phyloP scores from a whole-genome alignment of 2,888 invertebrate genomes.

The Congeria kusceri region DNA sequence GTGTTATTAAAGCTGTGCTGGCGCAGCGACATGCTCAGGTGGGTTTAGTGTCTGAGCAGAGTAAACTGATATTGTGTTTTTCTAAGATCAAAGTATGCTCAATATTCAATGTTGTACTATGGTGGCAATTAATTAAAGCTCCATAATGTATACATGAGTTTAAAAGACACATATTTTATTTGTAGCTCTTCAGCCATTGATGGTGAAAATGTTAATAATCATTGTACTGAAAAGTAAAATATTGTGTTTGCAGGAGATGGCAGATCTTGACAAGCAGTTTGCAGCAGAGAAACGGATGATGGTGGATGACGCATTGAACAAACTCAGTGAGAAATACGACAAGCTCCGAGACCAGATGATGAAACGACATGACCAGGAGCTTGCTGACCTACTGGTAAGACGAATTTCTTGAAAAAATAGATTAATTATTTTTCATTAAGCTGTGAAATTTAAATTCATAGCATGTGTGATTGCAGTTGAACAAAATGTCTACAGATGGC shows the following conservation, averaged over 20 bases:
- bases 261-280: slow-evolving; percentile 80
- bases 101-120: too few relatives aligned
- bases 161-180: too few relatives aligned
- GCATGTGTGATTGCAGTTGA: too few relatives aligned
- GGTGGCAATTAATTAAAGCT: too few relatives aligned
- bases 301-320: slow-evolving; percentile 81
- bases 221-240: too few relatives aligned
- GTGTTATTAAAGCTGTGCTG: slow-evolving; percentile 81
- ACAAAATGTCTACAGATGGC: too few relatives aligned
- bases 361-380: slow-evolving; percentile 77
- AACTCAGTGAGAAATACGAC: slow-evolving; percentile 80
- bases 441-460: neutral
- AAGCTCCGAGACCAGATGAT: slow-evolving; percentile 73
- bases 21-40: slow-evolving; percentile 82
- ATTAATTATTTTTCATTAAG: neutral
- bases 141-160: too few relatives aligned
- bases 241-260: slow-evolving; percentile 71
- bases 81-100: too few relatives aligned
- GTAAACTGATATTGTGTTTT: too few relatives aligned
- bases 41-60: neutral
- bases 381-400: slow-evolving; percentile 77
- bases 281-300: slow-evolving; percentile 80
- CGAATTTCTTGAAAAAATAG: neutral
- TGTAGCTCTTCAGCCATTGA: too few relatives aligned
- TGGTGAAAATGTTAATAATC: too few relatives aligned